phyloP scores from a whole-genome alignment of 2,888 invertebrate genomes.

The Cataglyphis albicans region DNA sequence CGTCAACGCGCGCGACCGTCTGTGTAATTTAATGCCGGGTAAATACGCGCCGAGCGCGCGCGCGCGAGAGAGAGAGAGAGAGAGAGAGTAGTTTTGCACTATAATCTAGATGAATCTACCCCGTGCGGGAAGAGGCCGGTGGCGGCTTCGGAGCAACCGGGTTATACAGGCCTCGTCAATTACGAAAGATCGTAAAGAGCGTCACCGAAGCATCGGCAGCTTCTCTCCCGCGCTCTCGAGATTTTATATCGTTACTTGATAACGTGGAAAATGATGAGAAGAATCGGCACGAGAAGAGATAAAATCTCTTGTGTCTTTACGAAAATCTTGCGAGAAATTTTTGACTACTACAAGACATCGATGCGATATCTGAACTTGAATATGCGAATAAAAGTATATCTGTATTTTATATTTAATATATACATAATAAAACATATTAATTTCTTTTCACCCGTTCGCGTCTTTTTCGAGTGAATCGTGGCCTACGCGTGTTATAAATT shows the following conservation, averaged over 20 bases:
- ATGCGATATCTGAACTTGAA: not conserved
- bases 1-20: conserved; percentile 77
- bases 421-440: not conserved
- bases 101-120: conserved; percentile 82
- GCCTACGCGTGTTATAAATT: not conserved
- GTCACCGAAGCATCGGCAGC: not conserved
- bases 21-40: conserved; percentile 84
- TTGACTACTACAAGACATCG: not conserved
- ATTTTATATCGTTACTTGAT: conserved; percentile 12
- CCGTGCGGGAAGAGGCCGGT: conserved; percentile 60
- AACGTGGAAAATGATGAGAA: not conserved
- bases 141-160: conserved; percentile 70
- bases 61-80: too few relatives aligned
- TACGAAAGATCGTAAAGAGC: conserved; percentile 66
- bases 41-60: conserved; percentile 77
- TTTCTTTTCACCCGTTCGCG: not conserved
- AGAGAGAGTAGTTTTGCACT: conserved; percentile 79
- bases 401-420: too few relatives aligned
- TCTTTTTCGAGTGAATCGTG: not conserved
- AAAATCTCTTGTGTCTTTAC: not conserved
- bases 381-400: not conserved
- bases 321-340: not conserved
- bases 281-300: not conserved
- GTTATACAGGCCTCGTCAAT: conserved; percentile 64
- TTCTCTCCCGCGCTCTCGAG: not conserved